Conservation (phyloP, 2,797 vertebrate genomes). For the Furcifer pardalis region DNA sequence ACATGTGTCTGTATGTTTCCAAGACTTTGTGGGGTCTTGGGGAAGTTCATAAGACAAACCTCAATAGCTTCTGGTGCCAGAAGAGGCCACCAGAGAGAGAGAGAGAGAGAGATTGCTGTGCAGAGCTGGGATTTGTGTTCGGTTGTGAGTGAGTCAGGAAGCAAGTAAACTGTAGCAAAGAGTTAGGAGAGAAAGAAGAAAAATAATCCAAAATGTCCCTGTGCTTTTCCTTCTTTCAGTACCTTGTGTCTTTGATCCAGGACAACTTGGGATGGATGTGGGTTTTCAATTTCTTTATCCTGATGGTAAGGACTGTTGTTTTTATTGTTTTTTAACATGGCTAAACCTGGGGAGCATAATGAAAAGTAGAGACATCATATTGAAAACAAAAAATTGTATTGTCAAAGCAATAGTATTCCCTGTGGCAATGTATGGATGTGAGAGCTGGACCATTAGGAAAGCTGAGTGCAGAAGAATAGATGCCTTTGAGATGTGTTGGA, state of each 20-base stretch:
- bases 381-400: too few species aligned
- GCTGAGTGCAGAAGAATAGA: too few species aligned
- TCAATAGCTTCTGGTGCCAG: constrained; percentile 11
- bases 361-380: too few species aligned
- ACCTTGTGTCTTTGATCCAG: constrained; percentile 92
- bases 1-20: not conserved
- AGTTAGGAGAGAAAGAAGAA: constrained; percentile 2
- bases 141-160: constrained; percentile 27
- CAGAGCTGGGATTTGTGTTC: constrained; percentile 32
- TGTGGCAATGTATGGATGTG: too few species aligned
- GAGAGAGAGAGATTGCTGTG: too few species aligned
- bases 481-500: too few species aligned
- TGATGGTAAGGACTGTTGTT: constrained; percentile 85
- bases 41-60: not conserved
- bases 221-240: constrained; percentile 63
- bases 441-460: too few species aligned
- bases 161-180: constrained; percentile 1
- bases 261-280: constrained; percentile 90
- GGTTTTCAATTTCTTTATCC: constrained; percentile 96
- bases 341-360: too few species aligned
- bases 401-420: too few species aligned
- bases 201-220: not conserved
- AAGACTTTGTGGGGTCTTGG: not conserved
- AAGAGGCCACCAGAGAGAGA: constrained; percentile 31
- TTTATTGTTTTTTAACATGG: not conserved